These are phyloP conservation scores for Pleuronectes platessa DNA, from an alignment of 2,113 vertebrate species.

Conservation along the genomic window DNA sequence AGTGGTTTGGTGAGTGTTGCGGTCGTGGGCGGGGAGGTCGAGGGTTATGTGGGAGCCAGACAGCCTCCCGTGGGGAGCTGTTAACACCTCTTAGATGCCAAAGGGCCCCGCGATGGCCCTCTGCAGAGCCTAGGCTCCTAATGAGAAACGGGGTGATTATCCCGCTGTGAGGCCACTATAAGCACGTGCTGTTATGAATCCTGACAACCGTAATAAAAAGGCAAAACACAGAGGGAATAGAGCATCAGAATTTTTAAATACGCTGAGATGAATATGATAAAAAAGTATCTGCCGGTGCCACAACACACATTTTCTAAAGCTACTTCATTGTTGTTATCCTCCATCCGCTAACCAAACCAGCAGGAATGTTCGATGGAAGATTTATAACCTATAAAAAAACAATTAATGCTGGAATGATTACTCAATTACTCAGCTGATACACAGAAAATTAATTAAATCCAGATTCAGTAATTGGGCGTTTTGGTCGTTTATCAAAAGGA, in stretches of 20 bases:
- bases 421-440: conserved; percentile 46
- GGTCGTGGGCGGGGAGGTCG: conserved; percentile 69
- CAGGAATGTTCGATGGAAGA: conserved; percentile 35
- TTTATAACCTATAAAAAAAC: conserved; percentile 53
- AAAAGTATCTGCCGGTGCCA: not conserved
- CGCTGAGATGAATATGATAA: not conserved
- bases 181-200: conserved; percentile 63
- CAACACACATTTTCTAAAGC: not conserved
- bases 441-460: conserved; percentile 57
- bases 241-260: not conserved
- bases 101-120: conserved; percentile 72
- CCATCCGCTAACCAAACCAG: not conserved
- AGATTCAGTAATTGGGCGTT: conserved; percentile 48
- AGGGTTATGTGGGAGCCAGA: conserved; percentile 74
- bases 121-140: conserved; percentile 62
- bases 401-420: conserved; percentile 57
- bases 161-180: conserved; percentile 63
- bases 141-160: conserved; percentile 80
- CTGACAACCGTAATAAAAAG: conserved; percentile 22
- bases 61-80: conserved; percentile 84
- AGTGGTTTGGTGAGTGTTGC: conserved; percentile 76
- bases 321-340: conserved; percentile 2
- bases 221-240: conserved; percentile 21
- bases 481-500: conserved; percentile 43
- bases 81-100: conserved; percentile 93